Base-by-base conservation (phyloP, 2,888 invertebrate species). In the Caprella mutica region DNA sequence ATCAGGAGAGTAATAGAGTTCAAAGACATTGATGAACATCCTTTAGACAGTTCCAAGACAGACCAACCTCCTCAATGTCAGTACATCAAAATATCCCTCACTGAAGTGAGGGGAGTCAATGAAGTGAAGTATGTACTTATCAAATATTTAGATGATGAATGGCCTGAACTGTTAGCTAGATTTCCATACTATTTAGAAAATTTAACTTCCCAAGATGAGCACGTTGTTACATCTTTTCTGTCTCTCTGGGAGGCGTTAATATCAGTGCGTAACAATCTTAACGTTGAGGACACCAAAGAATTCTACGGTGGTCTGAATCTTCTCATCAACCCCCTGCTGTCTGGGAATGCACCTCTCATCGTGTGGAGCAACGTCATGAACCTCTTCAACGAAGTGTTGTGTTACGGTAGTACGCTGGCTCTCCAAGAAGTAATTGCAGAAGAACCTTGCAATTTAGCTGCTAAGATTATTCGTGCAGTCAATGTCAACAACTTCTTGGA, bases 241-340 rank as follows among this genome's bases (percentile, higher is more conserved):
- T 82, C 85, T 52, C 74, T 91, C 35, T 90, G 90, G 90, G 87
- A 89, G 71, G 85, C 86, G 66, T 86, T 89, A 19, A 89, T 91
- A 70, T 88, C 89, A 55, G 88, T 90, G 0, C 87, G 86, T 74
- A 87, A 89, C 23, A 90, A 90, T 76, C 78, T 91, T 55, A 88
- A 89, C 42, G 84, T 90, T 27, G 84, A 87, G 65, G 89, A 90
- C 70, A 90, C 88, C 0, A 85, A 89, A 71, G 85, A 87, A 2
- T 91, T 89, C 72, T 88, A 89, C 71, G 84, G 85, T 1, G 85
- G 88, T 70, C 73, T 90, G 66, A 85, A 88, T 33, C 56, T 59
- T 14, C 51, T 65, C 21, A 50, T 65, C 42, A 55, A 52, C 9
- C 30, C 48, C 29, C 55, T 59, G 29, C 30, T 65, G 26, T 55